Percentiles rank a stretch among this genome's conserved stretches.
Evolutionary conservation across 2,797 vertebrate genomes (phyloP).

Genomic region (Buphagus erythrorhynchus): DNA sequence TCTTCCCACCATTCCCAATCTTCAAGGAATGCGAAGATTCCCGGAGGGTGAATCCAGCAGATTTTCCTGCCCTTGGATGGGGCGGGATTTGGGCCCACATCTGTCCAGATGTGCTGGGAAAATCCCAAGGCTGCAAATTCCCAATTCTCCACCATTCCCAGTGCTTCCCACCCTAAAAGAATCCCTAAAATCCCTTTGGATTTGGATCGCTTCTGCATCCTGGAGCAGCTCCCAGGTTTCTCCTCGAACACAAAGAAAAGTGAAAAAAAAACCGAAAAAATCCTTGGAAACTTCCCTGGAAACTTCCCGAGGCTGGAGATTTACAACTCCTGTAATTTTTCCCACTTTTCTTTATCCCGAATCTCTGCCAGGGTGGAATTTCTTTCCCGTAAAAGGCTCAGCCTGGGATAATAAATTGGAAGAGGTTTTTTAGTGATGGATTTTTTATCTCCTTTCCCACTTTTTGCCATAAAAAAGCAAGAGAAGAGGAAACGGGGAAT

Average conservation of each 20-base stretch:
- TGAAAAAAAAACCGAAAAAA: background rate
- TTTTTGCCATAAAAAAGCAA: background rate
- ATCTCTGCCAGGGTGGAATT: slow-evolving; percentile 7
- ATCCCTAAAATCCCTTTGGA: background rate
- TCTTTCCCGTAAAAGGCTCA: slow-evolving; percentile 70
- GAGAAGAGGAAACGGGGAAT: background rate
- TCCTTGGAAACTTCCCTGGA: slow-evolving; percentile 64
- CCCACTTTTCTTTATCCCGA: background rate
- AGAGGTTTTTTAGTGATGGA: slow-evolving; percentile 55
- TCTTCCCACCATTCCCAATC: background rate
- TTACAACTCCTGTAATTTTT: slow-evolving; percentile 8
- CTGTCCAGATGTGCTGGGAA: background rate
- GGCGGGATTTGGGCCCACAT: background rate
- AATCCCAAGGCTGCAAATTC: background rate
- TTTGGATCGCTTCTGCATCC: background rate
- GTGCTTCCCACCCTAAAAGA: background rate
- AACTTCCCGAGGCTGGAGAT: background rate
- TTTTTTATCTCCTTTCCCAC: background rate
- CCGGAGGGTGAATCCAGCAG: rapidly evolving
- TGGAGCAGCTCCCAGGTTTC: rapidly evolving
- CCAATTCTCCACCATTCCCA: background rate
- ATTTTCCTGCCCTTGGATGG: background rate
- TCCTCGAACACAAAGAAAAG: background rate
- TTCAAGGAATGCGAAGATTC: rapidly evolving
- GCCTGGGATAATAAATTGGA: slow-evolving; percentile 63